These are phyloP conservation scores for Bergia sp. DNA, from an alignment of 92 coral and sea anemone species.

Conservation along the genomic window DNA sequence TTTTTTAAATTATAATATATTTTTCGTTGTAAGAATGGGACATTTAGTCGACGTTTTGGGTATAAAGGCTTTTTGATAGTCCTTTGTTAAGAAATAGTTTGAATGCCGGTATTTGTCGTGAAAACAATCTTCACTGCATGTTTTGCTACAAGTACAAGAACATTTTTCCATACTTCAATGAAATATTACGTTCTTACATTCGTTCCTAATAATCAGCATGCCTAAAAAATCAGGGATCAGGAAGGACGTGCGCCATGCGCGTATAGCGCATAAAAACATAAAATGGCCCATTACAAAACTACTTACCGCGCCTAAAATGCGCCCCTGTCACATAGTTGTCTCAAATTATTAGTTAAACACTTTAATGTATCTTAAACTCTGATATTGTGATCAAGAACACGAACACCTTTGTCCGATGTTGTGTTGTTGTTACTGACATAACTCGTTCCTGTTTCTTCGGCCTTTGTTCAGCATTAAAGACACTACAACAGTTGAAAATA, in stretches of 20 bases:
- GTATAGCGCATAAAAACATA: too few relatives aligned
- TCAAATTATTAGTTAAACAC: slow-evolving; percentile 7
- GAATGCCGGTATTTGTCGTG: slow-evolving; percentile 11
- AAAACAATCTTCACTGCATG: slow-evolving; percentile 16
- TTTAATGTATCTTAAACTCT: slow-evolving; percentile 1
- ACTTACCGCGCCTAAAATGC: slow-evolving; percentile 7
- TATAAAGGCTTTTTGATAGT: background rate
- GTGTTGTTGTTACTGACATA: too few relatives aligned
- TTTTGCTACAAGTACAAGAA: slow-evolving; percentile 13
- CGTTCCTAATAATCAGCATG: slow-evolving; percentile 13
- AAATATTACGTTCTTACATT: slow-evolving; percentile 25
- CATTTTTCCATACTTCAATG: slow-evolving; percentile 17
- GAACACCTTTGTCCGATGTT: slow-evolving; percentile 24
- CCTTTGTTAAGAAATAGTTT: background rate
- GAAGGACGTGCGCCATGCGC: too few relatives aligned
- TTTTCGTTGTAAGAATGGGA: slow-evolving; percentile 4
- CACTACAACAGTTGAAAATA: slow-evolving; percentile 26
- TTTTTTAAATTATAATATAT: too few relatives aligned
- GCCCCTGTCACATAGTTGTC: slow-evolving; percentile 7
- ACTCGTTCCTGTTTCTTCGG: slow-evolving; percentile 38
- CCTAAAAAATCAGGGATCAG: background rate
- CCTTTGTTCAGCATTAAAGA: too few relatives aligned
- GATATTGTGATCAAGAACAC: slow-evolving; percentile 11
- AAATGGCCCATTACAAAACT: too few relatives aligned
- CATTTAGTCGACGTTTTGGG: slow-evolving; percentile 6